Evolutionary conservation across 2,888 invertebrate genomes (phyloP), one percentile per base, ranked within the genome.

Genomic region (Dusona sp.): DNA sequence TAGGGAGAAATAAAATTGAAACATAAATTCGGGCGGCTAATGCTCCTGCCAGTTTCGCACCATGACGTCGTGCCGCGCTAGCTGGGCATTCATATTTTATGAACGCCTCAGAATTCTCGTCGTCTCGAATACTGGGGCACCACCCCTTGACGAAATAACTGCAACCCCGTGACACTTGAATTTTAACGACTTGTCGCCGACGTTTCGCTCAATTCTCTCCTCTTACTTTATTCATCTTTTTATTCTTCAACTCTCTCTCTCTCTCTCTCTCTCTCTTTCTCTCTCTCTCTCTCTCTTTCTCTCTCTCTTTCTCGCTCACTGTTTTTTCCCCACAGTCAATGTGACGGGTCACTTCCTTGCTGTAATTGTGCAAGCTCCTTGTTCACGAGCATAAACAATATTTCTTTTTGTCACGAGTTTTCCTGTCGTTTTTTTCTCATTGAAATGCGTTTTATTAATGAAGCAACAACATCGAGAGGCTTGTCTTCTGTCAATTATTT

Each of bases 21-120:
- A 87, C 83, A 85, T 87, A 87, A 87, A 87, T 87, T 87, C 74
- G 57, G n/a, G 73, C 54, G 74, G 80, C 85, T 83, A 87, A 85
- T 83, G 75, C 85, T 78, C 85, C 67, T 83, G 85, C 85, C 85
- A 79, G 83, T 87, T 80, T 83, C 73, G 57, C 70, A 42, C 57
- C 54, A 61, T 81, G 77, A 81, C 79, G 79, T 79, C 67, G 54
- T 36, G 36, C 36, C 51, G 22, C 22, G 83, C 74, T 36, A 48
- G 77, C 64, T 61, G 65, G 33, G 54, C 79, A 80, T 70, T 84
- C 36, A 87, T 85, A 85, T 85, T 85, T 87, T 80, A 85, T 70
- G 79, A 75, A 80, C 75, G 64, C 74, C 68, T 42, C 68, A 67
- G 70, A 85, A 85, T 85, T 85, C 64, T 78, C 85, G 73, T 83